Percentiles rank a stretch among this genome's conserved stretches.
phyloP scores from a whole-genome alignment of 1,140 invertebrate species.

The Apocrypta bakeri region DNA sequence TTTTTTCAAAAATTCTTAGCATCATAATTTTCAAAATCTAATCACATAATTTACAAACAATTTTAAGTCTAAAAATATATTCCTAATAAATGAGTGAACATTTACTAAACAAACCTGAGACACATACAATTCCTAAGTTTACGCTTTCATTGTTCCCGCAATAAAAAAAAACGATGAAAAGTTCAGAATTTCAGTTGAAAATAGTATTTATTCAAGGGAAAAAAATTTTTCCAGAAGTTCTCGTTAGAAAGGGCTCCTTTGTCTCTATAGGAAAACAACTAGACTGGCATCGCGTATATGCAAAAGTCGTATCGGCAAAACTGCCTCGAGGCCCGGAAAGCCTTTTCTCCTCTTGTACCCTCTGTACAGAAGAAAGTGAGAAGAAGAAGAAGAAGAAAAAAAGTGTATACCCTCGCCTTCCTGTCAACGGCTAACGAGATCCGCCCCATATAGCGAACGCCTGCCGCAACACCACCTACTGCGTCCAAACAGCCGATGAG shows the following conservation, averaged over 20 bases:
- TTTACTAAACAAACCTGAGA: too few relatives aligned
- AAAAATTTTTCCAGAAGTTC: neutral
- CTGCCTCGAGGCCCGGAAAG: slow-evolving; percentile 57
- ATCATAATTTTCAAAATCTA: too few relatives aligned
- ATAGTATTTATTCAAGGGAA: neutral
- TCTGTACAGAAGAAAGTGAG: neutral
- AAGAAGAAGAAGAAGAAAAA: slow-evolving; percentile 43
- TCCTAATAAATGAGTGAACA: too few relatives aligned
- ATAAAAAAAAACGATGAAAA: too few relatives aligned
- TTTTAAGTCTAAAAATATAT: too few relatives aligned
- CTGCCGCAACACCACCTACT: slow-evolving; percentile 17
- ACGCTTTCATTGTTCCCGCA: too few relatives aligned
- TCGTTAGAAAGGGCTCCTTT: neutral
- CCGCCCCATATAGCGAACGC: slow-evolving; percentile 47
- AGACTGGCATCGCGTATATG: neutral
- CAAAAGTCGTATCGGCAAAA: slow-evolving; percentile 4
- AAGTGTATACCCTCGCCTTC: slow-evolving; percentile 58
- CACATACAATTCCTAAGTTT: too few relatives aligned
- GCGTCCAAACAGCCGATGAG: slow-evolving; percentile 17
- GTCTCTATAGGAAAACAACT: neutral
- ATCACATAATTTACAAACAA: too few relatives aligned
- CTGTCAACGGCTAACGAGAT: slow-evolving; percentile 67
- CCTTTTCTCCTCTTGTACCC: slow-evolving; percentile 46
- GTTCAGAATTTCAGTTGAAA: too few relatives aligned
- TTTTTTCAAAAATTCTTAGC: too few relatives aligned